Evolutionary conservation across 2,113 vertebrate species (phyloP).

Genomic region (Anthoscopus minutus): DNA sequence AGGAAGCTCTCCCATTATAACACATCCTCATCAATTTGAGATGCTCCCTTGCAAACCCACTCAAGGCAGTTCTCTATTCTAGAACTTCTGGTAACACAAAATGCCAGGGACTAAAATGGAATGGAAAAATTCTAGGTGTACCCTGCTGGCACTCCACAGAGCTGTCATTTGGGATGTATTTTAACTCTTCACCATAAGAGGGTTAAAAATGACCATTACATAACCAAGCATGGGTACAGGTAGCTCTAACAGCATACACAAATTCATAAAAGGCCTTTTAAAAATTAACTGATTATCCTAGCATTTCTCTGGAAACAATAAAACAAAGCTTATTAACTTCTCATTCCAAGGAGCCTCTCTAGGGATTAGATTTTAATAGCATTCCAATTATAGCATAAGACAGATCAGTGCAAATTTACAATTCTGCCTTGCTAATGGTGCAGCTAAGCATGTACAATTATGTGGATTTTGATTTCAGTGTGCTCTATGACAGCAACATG

Average conservation of each 20-base stretch:
- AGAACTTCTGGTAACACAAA: background rate
- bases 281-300: background rate
- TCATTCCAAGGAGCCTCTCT: background rate
- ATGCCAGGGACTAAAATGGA: background rate
- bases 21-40: background rate
- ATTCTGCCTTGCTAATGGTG: background rate
- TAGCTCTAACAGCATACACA: background rate
- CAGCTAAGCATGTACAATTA: background rate
- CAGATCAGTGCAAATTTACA: background rate
- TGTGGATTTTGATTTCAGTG: background rate
- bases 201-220: background rate
- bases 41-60: background rate
- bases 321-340: background rate
- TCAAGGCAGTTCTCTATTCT: background rate
- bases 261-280: background rate
- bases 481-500: background rate
- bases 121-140: background rate
- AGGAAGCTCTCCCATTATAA: background rate
- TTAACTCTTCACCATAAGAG: background rate
- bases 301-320: background rate
- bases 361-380: background rate
- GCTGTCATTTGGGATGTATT: background rate
- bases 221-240: background rate
- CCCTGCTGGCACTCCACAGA: background rate
- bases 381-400: background rate